Base-by-base conservation (phyloP, 2,797 vertebrate species). In the Allobates femoralis region DNA sequence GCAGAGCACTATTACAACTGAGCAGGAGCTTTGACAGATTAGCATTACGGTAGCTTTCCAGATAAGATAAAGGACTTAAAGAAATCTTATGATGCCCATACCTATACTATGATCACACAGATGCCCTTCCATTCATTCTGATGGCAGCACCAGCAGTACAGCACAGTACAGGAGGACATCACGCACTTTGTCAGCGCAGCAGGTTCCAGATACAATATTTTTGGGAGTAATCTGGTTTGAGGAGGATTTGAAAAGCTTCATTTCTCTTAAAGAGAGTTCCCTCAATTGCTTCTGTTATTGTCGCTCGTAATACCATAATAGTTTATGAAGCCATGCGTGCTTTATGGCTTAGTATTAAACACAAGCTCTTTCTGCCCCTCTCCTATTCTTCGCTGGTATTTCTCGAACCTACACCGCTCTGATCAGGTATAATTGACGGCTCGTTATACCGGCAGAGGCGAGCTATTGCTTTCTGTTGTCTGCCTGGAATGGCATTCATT, bases 221-320 rank as follows among this genome's bases (percentile, higher is more conserved):
- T 41, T 66, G 58, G 60, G 18, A 50, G 37, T 74, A 74, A 74
- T 67, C 21, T 67, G 79, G 79, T 51, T 81, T 56, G 75, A 11
- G 53, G 3, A 78, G 75, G 16, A 66, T 81, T 46, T 74, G 69
- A 74, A 74, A 74, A 74, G 28, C 41, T 50, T 30, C 60, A 51
- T 81, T 81, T 67, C 79, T 60, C 56, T 79, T 79, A 21, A 46
- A 73, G 56, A 79, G 56, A 41, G 77, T 60, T 79, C 56, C 60
- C 62, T 26, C 41, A 64, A 66, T 81, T 67, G 41, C 60, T 66
- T 81, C 62, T 26, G 32, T 81, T 67, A 81, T 67, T 81, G 79
- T 50, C 46, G 62, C 37, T 66, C 62, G 60, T 81, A 81, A 58
- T 50, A 64, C 79, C 28, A 67, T 66, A 67, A 81, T 66, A 66